phyloP scores from a whole-genome alignment of 2,888 invertebrate genomes.

The Stenoptilia bipunctidactyla region DNA sequence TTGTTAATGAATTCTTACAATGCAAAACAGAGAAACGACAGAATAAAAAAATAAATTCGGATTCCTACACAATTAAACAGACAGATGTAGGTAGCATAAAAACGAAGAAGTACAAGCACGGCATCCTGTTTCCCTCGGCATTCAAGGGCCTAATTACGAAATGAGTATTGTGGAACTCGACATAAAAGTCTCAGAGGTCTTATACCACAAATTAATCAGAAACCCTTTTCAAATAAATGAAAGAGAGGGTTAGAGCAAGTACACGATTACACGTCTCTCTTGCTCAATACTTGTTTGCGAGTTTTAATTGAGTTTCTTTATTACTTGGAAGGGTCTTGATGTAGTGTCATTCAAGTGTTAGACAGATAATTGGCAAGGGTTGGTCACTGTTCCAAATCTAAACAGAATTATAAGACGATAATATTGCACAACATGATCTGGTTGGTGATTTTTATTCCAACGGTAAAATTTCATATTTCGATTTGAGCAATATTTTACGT shows the following conservation, averaged over 20 bases:
- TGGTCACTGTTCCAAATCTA: too few species aligned
- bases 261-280: not conserved
- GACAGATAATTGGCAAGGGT: slow-evolving; percentile 49
- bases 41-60: slow-evolving; percentile 1
- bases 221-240: not conserved
- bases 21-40: too few species aligned
- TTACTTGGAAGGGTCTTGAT: slow-evolving; percentile 25
- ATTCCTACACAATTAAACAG: slow-evolving; percentile 4
- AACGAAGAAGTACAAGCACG: slow-evolving; percentile 23
- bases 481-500: too few species aligned
- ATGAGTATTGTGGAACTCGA: slow-evolving; percentile 31
- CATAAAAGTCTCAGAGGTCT: slow-evolving; percentile 37
- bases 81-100: slow-evolving; percentile 23
- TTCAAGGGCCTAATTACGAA: slow-evolving; percentile 51
- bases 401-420: too few species aligned
- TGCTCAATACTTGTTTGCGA: not conserved
- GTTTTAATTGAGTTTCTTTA: not conserved
- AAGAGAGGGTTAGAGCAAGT: not conserved
- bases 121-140: slow-evolving; percentile 46
- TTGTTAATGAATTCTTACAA: too few species aligned
- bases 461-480: too few species aligned
- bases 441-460: too few species aligned
- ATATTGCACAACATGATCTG: too few species aligned
- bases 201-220: not conserved
- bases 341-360: slow-evolving; percentile 47